Evolutionary conservation across 2,113 vertebrate species (phyloP), one percentile per base, ranked within the genome.

Genomic region (Brachypodius melanocephalos): DNA sequence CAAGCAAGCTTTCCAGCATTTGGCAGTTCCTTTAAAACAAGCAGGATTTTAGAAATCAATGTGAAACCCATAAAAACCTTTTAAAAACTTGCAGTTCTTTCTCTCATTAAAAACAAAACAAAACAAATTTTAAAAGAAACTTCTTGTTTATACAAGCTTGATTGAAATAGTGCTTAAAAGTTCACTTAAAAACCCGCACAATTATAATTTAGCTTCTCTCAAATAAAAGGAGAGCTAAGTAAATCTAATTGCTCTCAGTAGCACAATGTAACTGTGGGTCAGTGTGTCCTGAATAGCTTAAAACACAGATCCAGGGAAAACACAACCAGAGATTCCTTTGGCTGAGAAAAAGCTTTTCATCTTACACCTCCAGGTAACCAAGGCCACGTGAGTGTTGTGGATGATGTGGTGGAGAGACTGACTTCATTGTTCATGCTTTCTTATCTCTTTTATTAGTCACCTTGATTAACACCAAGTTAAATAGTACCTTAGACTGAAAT

Each of bases 391-490:
- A 84, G 16, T 42, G 38, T 36, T 68, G 45, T 58, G 36, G 49
- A 83, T 80, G 26, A 67, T 52, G 46, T 17, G 51, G 28, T 48
- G 69, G 38, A 57, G 69, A 85, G 28, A 59, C 26, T 74, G n/a
- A 62, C 17, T 68, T 67, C 38, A 74, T 84, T 92, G 84, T 86
- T 86, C 32, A 32, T 75, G 38, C 74, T 80, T 90, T 92, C 55
- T 81, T 86, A 79, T 69, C 85, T 92, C 14, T 88, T 73, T 86
- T 73, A 71, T 88, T 91, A 93, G 49, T 79, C 72, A 88, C 52
- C 52, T 68, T 92, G 71, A 90, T 71, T 92, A 88, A 63, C 48
- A 74, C 49, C 28, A 81, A 51, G 28, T 14, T 71, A 73, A 93
- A 86, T 45, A 63, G 43, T 38, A 92, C 68, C 59, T 90, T 52